Evolutionary conservation across 2,113 vertebrate genomes (phyloP), one percentile per base, ranked within the genome.

Genomic region (Vanacampus margaritifer): DNA sequence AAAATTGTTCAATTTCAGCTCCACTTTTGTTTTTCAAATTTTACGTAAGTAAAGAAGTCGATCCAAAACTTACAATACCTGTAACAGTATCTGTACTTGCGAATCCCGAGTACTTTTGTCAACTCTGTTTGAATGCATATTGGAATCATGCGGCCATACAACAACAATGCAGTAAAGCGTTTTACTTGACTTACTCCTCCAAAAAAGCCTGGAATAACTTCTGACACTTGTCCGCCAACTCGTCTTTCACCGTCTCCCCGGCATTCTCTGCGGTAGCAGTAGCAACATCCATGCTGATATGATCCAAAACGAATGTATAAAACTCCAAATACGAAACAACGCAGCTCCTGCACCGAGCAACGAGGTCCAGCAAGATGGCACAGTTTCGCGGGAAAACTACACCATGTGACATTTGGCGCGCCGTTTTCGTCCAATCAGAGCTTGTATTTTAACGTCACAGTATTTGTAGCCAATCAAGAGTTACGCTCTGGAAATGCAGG

Each of bases 171-270:
- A 35, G 57, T 0, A 6, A 45, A 43, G 45, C 26, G 12, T n/a
- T 57, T 0, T 16, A 21, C n/a, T 51, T 0, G 19, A 95, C 97
- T 98, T 84, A 99, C 97, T 98, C 95, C 69, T 99, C 97, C n/a
- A 99, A 78, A 82, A 99, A 99, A 76, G 95, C 95, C 88, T 96
- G 94, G 84, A 99, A 98, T 26, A 99, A 89, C 79, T 98, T 99
- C 89, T 98, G 97, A 68, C 97, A 99, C 80, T 99, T 98, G 78
- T 98, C 97, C 0, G 96, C 94, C 89, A 99, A 89, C 66, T 99
- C 96, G 78, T 99, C 97, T 21, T 95, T 97, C 61, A 97, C 85
- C 64, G 86, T 90, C 69, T 90, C 89, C 3, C 92, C 93, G n/a
- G 85, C 84, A 5, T 83, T 90, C 66, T 91, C 93, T 11, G 84